These are phyloP conservation scores for Neomonachus schauinslandi DNA, from an alignment of 2,113 vertebrate genomes.

Conservation along the genomic window DNA sequence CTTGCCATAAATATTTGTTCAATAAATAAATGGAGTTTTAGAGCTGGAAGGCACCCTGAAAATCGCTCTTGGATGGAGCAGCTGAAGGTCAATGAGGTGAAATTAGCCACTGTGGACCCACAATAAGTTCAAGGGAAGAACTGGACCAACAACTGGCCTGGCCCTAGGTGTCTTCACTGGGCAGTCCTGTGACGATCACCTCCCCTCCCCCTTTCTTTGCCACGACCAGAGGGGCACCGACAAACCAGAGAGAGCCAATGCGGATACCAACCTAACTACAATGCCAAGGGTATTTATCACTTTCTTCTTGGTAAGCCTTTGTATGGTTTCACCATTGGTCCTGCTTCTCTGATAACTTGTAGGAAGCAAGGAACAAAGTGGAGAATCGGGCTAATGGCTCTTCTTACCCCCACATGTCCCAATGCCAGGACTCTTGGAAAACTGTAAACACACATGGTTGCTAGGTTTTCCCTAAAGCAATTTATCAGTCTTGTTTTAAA, in stretches of 20 bases:
- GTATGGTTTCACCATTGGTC: neutral
- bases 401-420: neutral
- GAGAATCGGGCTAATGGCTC: neutral
- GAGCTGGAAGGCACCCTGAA: neutral
- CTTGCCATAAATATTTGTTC: constrained; percentile 8
- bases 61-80: neutral
- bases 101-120: neutral
- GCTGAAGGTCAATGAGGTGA: neutral
- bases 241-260: neutral
- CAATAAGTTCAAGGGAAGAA: neutral
- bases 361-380: neutral
- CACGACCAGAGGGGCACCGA: neutral
- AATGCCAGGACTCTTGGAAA: neutral
- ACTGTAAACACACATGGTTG: neutral
- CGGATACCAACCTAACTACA: neutral
- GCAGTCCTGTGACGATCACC: neutral
- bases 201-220: neutral
- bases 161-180: neutral
- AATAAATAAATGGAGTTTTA: neutral
- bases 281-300: neutral
- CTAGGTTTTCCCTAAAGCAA: neutral
- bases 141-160: neutral
- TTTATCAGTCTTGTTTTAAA: neutral
- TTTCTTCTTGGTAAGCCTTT: neutral
- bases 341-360: neutral